Base-by-base conservation (phyloP, 2,888 invertebrate species). In the Selenia dentaria region DNA sequence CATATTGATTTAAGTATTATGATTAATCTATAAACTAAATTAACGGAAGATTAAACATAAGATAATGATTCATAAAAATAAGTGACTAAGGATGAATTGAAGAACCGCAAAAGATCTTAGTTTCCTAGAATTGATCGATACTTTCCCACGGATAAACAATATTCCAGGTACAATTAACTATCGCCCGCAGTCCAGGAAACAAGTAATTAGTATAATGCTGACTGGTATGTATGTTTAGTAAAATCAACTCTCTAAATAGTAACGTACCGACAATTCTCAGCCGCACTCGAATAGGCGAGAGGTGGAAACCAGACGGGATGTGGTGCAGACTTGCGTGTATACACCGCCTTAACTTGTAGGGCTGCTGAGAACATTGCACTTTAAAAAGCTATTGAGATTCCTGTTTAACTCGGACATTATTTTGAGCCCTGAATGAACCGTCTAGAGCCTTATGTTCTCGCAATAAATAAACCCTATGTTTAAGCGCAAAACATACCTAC, bases 241-340 rank as follows among this genome's bases (percentile, higher is more conserved):
- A 51, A 32, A 46, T 49, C 58, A 51, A 49, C 59, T 71, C 63
- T 70, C 64, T 66, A 61, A 53, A 54, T 50, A 52, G 35, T 64
- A 55, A 44, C 45, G 60, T 49, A 54, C 69, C 64, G 67, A 62
- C 67, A 69, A 72, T 69, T 71, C 64, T 67, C 64, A 56, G 44
- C 46, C 43, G 46, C 54, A 58, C 65, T 62, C 56, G 48, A 67
- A 68, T 71, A 71, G 73, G 70, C 62, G 64, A 71, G 61, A 66
- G 67, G 58, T 64, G 52, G 68, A 70, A 65, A 70, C 61, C 57
- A 59, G 62, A 61, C 70, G 63, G 70, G 70, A 68, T 71, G 67
- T 63, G 52, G 60, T 51, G 52, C 50, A 57, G 54, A 57, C 60
- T 58, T 54, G 63, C 63, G 59, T 62, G 62, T 53, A 51, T 48